These are phyloP conservation scores for Drosophila hawaiiensis DNA, from an alignment of 2,888 invertebrate genomes.

Conservation along the genomic window DNA sequence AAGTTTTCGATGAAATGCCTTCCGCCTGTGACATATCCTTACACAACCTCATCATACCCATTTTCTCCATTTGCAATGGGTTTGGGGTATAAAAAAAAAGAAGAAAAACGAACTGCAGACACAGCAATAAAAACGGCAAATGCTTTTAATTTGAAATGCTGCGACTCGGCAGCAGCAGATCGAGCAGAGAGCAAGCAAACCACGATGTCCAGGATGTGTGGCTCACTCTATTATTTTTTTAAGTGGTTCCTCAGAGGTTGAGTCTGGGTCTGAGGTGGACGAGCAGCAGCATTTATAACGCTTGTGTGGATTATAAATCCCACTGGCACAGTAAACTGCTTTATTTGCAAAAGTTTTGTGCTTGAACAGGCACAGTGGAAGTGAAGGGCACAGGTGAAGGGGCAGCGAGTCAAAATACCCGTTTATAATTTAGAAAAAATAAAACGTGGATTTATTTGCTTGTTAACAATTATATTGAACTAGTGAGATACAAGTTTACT, in stretches of 20 bases:
- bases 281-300: conserved; percentile 66
- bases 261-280: not conserved
- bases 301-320: conserved; percentile 81
- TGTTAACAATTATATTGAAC: conserved; percentile 27
- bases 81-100: not conserved
- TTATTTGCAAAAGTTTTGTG: conserved; percentile 75
- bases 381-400: not conserved
- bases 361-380: conserved; percentile 24
- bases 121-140: conserved; percentile 77
- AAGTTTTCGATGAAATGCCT: not conserved
- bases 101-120: conserved; percentile 58
- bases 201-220: conserved; percentile 29
- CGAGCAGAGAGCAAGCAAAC: conserved; percentile 10
- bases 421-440: conserved; percentile 9
- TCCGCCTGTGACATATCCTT: not conserved
- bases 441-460: conserved; percentile 36
- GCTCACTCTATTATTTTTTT: conserved; percentile 26
- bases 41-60: not conserved
- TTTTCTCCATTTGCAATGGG: not conserved
- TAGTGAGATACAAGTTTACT: conserved; percentile 7
- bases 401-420: not conserved
- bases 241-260: conserved; percentile 46
- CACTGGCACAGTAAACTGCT: conserved; percentile 77
- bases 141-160: conserved; percentile 80
- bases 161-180: conserved; percentile 36